phyloP scores from a whole-genome alignment of 2,113 vertebrate genomes.

The Vimba vimba region DNA sequence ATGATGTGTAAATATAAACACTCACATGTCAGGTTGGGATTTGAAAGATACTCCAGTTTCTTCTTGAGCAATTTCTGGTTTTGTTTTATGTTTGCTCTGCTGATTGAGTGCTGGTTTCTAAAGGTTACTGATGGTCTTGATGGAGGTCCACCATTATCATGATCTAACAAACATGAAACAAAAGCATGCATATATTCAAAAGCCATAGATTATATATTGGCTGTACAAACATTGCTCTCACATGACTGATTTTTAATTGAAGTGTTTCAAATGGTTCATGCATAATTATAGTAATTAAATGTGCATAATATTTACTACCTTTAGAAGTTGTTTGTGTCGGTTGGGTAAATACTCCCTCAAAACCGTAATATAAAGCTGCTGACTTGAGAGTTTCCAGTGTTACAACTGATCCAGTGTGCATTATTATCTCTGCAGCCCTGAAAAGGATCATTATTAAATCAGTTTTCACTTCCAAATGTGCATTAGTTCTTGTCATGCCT shows the following conservation, averaged over 20 bases:
- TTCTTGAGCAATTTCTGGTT: slow-evolving; percentile 84
- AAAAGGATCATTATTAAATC: slow-evolving; percentile 32
- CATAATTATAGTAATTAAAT: not conserved
- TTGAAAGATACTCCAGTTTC: slow-evolving; percentile 86
- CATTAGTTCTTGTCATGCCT: not conserved
- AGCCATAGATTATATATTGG: not conserved
- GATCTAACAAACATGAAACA: slow-evolving; percentile 32
- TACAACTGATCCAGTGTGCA: slow-evolving; percentile 88
- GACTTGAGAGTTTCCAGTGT: slow-evolving; percentile 89
- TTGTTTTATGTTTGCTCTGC: slow-evolving; percentile 69
- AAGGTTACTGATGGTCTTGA: slow-evolving; percentile 79
- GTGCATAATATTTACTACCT: slow-evolving; percentile 68
- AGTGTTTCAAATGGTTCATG: not conserved
- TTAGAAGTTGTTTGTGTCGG: slow-evolving; percentile 77
- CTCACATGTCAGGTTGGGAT: slow-evolving; percentile 90
- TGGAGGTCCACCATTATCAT: slow-evolving; percentile 47
- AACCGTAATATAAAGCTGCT: slow-evolving; percentile 87
- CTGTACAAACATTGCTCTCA: not conserved
- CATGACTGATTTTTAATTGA: not conserved
- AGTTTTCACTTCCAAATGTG: not conserved
- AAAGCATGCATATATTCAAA: not conserved
- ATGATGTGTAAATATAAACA: not conserved
- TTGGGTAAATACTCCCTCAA: slow-evolving; percentile 84
- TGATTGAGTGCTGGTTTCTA: slow-evolving; percentile 76
- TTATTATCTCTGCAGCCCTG: slow-evolving; percentile 92